A percentile compares a stretch with the other conserved stretches of the same genome.
Conservation (phyloP, 2,113 vertebrate species). For the Prinia subflava region DNA sequence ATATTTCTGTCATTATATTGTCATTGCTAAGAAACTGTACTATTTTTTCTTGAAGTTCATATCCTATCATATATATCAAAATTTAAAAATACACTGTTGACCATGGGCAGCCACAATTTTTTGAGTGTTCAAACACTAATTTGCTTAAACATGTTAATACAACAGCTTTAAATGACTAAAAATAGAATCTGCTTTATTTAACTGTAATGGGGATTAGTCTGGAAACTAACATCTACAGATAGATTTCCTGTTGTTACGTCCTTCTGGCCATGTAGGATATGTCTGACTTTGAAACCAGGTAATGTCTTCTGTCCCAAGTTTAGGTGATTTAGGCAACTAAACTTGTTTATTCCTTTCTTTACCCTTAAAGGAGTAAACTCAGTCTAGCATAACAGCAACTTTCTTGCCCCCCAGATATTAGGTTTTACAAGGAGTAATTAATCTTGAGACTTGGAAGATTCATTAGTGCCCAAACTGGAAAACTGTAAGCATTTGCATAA, state of each 20-base stretch:
- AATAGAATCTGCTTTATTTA: neutral
- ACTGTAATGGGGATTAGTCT: neutral
- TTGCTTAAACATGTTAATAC: neutral
- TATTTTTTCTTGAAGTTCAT: neutral
- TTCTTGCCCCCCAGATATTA: neutral
- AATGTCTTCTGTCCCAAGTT: neutral
- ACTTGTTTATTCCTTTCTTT: neutral
- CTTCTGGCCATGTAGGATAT: neutral
- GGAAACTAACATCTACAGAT: neutral
- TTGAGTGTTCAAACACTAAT: neutral
- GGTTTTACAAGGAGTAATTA: neutral
- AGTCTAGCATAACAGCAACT: neutral
- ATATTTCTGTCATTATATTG: neutral
- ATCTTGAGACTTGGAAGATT: neutral
- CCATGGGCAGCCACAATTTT: neutral
- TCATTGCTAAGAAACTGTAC: neutral
- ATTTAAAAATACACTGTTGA: neutral
- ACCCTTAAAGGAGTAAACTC: neutral
- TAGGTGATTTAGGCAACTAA: neutral
- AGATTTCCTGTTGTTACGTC: neutral
- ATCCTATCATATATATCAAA: too few species aligned
- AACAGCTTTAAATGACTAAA: neutral
- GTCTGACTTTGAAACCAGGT: neutral
- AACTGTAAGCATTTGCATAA: neutral
- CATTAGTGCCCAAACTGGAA: neutral